A percentile compares a stretch with the other conserved stretches of the same genome.
Evolutionary conservation across 1,140 invertebrate species (phyloP).

Genomic region (Phymorhynchus buccinoides): DNA sequence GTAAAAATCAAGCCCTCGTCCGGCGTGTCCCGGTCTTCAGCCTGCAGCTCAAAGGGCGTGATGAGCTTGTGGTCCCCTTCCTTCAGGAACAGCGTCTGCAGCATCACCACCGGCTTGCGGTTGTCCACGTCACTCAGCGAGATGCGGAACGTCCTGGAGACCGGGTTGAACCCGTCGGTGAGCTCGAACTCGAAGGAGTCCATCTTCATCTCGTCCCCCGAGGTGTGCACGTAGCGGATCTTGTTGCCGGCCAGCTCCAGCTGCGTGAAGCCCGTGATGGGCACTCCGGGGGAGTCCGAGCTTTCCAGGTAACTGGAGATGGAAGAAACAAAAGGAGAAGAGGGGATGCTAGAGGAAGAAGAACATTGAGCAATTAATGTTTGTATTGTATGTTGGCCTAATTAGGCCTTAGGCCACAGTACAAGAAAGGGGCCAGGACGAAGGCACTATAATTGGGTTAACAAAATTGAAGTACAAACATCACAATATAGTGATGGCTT

Average conservation of each 20-base stretch:
- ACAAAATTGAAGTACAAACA: no score
- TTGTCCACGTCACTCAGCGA: constrained; percentile 73
- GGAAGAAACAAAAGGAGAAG: not conserved
- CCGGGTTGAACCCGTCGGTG: constrained; percentile 72
- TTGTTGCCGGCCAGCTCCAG: constrained; percentile 72
- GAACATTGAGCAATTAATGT: no score
- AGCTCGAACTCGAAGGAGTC: constrained; percentile 75
- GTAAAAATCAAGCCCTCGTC: constrained; percentile 66
- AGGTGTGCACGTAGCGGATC: constrained; percentile 71
- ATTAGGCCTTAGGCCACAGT: no score
- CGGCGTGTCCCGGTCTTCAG: constrained; percentile 71
- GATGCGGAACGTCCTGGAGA: constrained; percentile 71
- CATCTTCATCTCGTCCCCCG: constrained; percentile 71
- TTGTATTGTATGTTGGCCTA: no score
- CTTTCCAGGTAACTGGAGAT: constrained; percentile 63
- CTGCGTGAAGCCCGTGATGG: constrained; percentile 72
- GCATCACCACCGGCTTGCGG: constrained; percentile 71
- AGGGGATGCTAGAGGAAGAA: no score
- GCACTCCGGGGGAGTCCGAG: constrained; percentile 65
- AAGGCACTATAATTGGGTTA: no score
- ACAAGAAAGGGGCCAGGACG: no score
- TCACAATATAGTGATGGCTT: no score
- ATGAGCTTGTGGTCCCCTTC: constrained; percentile 71
- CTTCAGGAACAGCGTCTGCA: constrained; percentile 65
- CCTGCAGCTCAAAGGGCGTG: constrained; percentile 73